phyloP scores from a whole-genome alignment of 1,140 invertebrate species.

The Panagrolaimus sp. region DNA sequence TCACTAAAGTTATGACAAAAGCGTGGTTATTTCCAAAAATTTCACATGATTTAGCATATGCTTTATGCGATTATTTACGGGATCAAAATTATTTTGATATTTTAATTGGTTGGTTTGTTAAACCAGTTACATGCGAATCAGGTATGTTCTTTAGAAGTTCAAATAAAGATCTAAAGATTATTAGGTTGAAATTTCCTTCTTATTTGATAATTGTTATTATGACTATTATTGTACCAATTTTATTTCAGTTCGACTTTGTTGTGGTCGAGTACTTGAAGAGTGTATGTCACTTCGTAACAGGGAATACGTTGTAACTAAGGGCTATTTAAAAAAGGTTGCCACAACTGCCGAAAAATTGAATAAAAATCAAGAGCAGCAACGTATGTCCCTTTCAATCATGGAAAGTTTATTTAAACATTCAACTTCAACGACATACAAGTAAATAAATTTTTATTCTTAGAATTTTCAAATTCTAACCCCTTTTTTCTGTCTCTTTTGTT shows the following conservation, averaged over 20 bases:
- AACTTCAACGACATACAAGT: slow-evolving; percentile 79
- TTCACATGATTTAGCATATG: slow-evolving; percentile 52
- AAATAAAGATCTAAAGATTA: no score
- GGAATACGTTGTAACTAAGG: slow-evolving; percentile 83
- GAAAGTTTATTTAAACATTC: slow-evolving; percentile 96
- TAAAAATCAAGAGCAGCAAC: slow-evolving; percentile 69
- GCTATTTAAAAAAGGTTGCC: slow-evolving; percentile 72
- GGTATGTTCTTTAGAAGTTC: slow-evolving; percentile 24
- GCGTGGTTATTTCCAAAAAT: slow-evolving; percentile 58
- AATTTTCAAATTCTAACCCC: background rate
- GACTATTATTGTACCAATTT: no score
- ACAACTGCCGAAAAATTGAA: slow-evolving; percentile 72
- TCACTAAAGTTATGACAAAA: slow-evolving; percentile 53
- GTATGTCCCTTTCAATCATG: slow-evolving; percentile 87
- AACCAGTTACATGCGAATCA: slow-evolving; percentile 35
- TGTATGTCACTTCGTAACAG: slow-evolving; percentile 89
- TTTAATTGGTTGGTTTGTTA: slow-evolving; percentile 49
- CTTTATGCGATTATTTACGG: slow-evolving; percentile 53
- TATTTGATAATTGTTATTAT: no score
- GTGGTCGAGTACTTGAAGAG: slow-evolving; percentile 74
- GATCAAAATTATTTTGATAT: slow-evolving; percentile 52
- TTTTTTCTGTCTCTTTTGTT: background rate
- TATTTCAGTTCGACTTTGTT: slow-evolving; percentile 59
- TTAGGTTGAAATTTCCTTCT: no score
- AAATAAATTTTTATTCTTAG: no score